phyloP scores from a whole-genome alignment of 1,140 invertebrate genomes.

The Scaptomyza montana region DNA sequence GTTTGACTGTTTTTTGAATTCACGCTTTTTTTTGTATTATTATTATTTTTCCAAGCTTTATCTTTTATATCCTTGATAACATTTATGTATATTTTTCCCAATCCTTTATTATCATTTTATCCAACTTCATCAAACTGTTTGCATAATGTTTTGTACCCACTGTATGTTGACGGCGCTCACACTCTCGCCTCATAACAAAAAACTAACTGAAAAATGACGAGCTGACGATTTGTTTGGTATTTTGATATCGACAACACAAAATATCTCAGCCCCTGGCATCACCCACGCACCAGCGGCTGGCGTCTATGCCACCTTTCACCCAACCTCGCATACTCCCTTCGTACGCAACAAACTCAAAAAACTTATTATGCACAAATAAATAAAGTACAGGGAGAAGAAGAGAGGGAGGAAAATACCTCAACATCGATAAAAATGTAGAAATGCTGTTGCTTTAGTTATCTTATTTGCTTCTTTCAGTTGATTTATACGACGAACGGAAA shows the following conservation, averaged over 20 bases:
- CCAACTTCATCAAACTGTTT: not conserved
- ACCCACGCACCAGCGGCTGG: conserved; percentile 30
- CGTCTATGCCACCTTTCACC: conserved; percentile 23
- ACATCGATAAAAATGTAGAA: conserved; percentile 75
- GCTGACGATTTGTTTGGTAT: conserved; percentile 80
- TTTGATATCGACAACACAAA: conserved; percentile 72
- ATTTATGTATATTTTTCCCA: no score
- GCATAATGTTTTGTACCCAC: conserved; percentile 8
- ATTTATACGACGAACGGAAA: conserved; percentile 79
- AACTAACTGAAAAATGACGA: conserved; percentile 80
- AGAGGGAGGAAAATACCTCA: conserved; percentile 9
- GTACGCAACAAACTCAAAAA: conserved; percentile 46
- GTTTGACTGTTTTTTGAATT: no score
- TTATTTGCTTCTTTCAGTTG: conserved; percentile 48
- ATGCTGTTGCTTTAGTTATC: conserved; percentile 45
- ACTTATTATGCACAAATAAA: conserved; percentile 82
- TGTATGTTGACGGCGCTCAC: conserved; percentile 48
- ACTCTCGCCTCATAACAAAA: conserved; percentile 57
- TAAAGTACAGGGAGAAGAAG: conserved; percentile 9
- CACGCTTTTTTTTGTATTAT: no score
- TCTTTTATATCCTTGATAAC: no score
- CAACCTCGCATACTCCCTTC: not conserved
- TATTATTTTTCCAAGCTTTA: no score
- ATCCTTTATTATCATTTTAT: no score
- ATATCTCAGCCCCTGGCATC: conserved; percentile 35